Evolutionary conservation across 2,888 invertebrate genomes (phyloP).

Genomic region (Euproctis similis): DNA sequence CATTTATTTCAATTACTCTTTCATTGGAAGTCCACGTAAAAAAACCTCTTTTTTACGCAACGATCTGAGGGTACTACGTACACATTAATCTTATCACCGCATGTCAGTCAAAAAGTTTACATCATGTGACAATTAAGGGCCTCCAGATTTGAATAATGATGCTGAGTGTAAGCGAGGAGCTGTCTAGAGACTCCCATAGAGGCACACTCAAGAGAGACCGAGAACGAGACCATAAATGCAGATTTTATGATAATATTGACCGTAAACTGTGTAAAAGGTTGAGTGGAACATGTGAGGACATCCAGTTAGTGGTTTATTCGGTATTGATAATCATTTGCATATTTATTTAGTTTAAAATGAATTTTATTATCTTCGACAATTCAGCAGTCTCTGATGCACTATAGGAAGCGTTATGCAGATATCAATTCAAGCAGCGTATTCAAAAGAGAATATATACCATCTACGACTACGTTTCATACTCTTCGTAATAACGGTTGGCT

Average conservation of each 20-base stretch:
- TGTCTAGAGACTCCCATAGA: conserved; percentile 1
- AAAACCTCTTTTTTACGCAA: conserved; percentile 19
- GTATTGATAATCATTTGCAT: too few relatives aligned
- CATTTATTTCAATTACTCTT: conserved; percentile 32
- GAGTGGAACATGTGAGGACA: too few relatives aligned
- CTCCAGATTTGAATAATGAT: conserved; percentile 21
- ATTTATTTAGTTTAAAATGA: too few relatives aligned
- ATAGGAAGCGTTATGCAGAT: too few relatives aligned
- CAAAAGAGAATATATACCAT: too few relatives aligned
- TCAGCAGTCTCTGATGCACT: too few relatives aligned
- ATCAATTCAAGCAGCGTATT: too few relatives aligned
- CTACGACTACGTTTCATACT: too few relatives aligned
- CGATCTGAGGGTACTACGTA: conserved; percentile 20
- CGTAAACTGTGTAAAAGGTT: conserved; percentile 38
- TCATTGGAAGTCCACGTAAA: conserved; percentile 18
- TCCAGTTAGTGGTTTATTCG: too few relatives aligned
- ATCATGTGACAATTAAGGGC: conserved; percentile 32
- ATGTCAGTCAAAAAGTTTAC: conserved; percentile 24
- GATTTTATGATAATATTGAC: conserved; percentile 27
- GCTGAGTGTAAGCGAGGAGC: conserved; percentile 1
- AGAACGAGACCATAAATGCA: conserved; percentile 23
- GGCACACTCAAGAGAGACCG: conserved; percentile 6
- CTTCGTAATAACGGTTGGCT: too few relatives aligned
- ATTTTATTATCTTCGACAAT: too few relatives aligned
- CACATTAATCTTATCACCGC: conserved; percentile 31